Evolutionary conservation across 2,888 invertebrate genomes (phyloP), one percentile per base, ranked within the genome.

Genomic region (Aquatica leii): DNA sequence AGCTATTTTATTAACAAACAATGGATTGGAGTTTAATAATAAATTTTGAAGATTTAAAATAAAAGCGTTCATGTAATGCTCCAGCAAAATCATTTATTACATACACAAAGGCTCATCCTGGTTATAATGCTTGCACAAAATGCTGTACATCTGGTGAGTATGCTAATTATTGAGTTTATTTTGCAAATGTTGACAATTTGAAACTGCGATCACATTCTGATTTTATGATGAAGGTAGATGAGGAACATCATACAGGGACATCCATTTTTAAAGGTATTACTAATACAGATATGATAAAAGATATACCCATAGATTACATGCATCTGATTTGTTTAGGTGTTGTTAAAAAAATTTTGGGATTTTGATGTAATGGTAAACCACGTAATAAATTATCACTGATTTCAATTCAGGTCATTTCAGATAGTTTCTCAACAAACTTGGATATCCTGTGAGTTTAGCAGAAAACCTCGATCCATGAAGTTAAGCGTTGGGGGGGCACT

Each of bases 71-170:
- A 49, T 72, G 72, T 65, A 72, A 73, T 67, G 56, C 67, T 17
- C 72, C 70, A 35, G 73, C 71, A 9, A 53, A 68, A 20, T 37
- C 69, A 8, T 73, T 64, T 54, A 63, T 73, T 3, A 57, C 63
- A 17, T 56, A 63, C 15, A 68, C 59, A 4, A 71, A 68, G 49
- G 52, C 59, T 48, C 73, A 74, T 52, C 70, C 15, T 1, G 43
- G 43, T 4, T 43, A n/a, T 15, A n/a, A 12, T 43, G 8, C 43
- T 3, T 43, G 43, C 46, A 58, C 58, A 9, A 73, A 70, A 63
- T 73, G 72, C 56, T 67, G 14, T 48, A 53, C 66, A 40, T 62
- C 69, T 46, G 73, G 69, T 9, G 58, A 55, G n/a, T 69, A 60
- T 53, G 35, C 24, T 54, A 48, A 69, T 49, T 48, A 63, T 54